These are phyloP conservation scores for Hassar affinis DNA, from an alignment of 2,113 vertebrate species.

Conservation along the genomic window DNA sequence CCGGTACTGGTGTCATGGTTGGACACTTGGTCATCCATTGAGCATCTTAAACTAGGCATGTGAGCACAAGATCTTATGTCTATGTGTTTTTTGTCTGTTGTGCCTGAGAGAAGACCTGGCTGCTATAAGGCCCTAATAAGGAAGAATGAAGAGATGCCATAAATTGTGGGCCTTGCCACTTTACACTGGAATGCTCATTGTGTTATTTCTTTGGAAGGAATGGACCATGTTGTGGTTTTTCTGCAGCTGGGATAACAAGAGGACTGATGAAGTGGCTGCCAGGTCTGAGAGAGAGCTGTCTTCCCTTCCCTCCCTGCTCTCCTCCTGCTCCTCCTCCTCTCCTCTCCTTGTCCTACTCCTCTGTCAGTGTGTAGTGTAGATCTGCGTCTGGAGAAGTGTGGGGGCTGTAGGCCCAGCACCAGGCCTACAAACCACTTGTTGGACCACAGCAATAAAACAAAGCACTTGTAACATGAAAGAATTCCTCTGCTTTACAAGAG, in stretches of 20 bases:
- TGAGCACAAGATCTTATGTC: slow-evolving; percentile 8
- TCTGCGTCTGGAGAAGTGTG: slow-evolving; percentile 53
- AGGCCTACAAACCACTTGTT: slow-evolving; percentile 60
- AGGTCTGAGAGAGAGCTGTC: slow-evolving; percentile 34
- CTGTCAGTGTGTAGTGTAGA: slow-evolving; percentile 48
- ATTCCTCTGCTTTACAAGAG: slow-evolving; percentile 81
- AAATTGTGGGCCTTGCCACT: slow-evolving; percentile 39
- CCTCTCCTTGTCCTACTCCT: slow-evolving; percentile 34
- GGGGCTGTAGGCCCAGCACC: slow-evolving; percentile 55
- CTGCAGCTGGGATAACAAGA: slow-evolving; percentile 50
- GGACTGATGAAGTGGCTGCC: slow-evolving; percentile 45
- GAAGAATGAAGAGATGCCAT: slow-evolving; percentile 38
- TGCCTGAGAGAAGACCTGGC: slow-evolving; percentile 22
- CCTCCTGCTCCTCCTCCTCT: slow-evolving; percentile 12
- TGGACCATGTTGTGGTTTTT: slow-evolving; percentile 27
- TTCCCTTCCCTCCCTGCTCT: slow-evolving; percentile 23
- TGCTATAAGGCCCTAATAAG: slow-evolving; percentile 42
- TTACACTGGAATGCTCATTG: slow-evolving; percentile 45
- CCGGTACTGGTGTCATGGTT: not conserved
- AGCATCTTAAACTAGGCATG: not conserved
- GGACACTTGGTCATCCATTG: slow-evolving; percentile 12
- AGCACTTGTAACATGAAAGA: slow-evolving; percentile 83
- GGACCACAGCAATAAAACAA: slow-evolving; percentile 72
- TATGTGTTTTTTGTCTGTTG: slow-evolving; percentile 15
- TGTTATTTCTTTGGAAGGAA: slow-evolving; percentile 49